A percentile compares a stretch with the other conserved stretches of the same genome.
These are phyloP conservation scores for Hozukius guyotensis DNA, from an alignment of 2,797 vertebrate genomes.

Conservation along the genomic window DNA sequence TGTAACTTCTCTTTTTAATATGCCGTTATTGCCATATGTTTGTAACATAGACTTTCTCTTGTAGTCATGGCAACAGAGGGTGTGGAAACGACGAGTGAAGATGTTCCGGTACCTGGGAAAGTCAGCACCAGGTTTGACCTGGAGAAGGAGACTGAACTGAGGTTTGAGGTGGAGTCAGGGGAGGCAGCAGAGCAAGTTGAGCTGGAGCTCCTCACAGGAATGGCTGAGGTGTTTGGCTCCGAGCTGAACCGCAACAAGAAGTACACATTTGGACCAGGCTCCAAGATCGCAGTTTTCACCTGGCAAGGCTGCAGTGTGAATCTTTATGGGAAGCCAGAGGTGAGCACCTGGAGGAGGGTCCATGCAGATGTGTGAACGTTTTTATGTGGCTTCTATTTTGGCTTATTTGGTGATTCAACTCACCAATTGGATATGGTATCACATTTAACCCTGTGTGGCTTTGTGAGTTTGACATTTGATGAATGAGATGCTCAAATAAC, in stretches of 20 bases:
- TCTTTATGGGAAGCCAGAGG: slow-evolving; percentile 94
- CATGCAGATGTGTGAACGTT: background rate
- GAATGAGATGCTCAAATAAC: background rate
- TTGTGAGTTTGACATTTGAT: background rate
- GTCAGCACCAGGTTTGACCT: slow-evolving; percentile 87
- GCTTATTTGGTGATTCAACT: background rate
- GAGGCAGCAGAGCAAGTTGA: slow-evolving; percentile 86
- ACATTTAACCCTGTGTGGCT: background rate
- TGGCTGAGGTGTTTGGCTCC: slow-evolving; percentile 96
- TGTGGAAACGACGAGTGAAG: slow-evolving; percentile 78
- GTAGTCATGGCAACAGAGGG: slow-evolving; percentile 79
- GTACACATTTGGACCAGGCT: slow-evolving; percentile 93
- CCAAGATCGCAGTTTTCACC: slow-evolving; percentile 97
- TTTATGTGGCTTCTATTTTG: background rate
- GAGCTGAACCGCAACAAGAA: slow-evolving; percentile 98
- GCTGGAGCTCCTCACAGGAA: slow-evolving; percentile 91
- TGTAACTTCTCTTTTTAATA: background rate
- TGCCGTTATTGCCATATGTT: background rate
- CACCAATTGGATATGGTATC: background rate
- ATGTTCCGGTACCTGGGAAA: slow-evolving; percentile 70
- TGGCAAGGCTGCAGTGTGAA: slow-evolving; percentile 97
- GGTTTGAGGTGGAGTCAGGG: slow-evolving; percentile 94
- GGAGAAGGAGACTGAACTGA: slow-evolving; percentile 95
- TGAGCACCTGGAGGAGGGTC: slow-evolving; percentile 45
- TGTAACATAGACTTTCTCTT: background rate